Base-by-base conservation (phyloP, 2,888 invertebrate genomes). In the Yponomeuta cagnagella region DNA sequence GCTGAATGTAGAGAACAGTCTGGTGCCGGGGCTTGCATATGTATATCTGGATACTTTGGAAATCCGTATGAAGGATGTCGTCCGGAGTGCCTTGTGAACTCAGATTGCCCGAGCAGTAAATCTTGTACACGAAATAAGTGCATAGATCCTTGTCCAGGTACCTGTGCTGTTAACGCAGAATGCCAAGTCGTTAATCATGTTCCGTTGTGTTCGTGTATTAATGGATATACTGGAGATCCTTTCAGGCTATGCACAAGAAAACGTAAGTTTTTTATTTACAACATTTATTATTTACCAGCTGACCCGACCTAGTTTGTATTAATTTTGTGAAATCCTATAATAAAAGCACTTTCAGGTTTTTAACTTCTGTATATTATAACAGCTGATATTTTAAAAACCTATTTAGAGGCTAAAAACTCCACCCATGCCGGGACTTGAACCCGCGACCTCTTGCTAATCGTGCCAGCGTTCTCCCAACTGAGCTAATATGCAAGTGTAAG, bases 31-130 rank as follows among this genome's bases (percentile, higher is more conserved):
- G 91, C 95, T 8, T 97, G 96, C 79, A 90, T 93, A 71, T 97
- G 97, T 79, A 83, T 95, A 30, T 90, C 93, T 2, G 95, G 95
- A 67, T 96, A 95, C 78, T 94, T 94, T 74, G 97, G 97, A 73
- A 95, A 96, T 86, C 96, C 96, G n/a, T 96, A 96, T 76, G 95
- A 95, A 85, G 94, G 94, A 66, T 96, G 96, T 80, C 93, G 95
- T 72, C 95, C 95, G 37, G 96, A 96, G 88, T 96, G 96, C 80
- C 88, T 94, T 5, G 87, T 95, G 0, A 95, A 95, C 82, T 94
- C 95, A 0, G 96, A 96, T 79, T 96, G 96, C 81, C 87, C 95
- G 0, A 94, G 95, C 70, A 94, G 94, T 75, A 93, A 88, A 79
- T 95, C 96, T 6, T 96, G 96, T 79, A 92, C 95, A 10, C 93